Base-by-base conservation (phyloP, 2,888 invertebrate species). In the Melangyna quadrimaculata region DNA sequence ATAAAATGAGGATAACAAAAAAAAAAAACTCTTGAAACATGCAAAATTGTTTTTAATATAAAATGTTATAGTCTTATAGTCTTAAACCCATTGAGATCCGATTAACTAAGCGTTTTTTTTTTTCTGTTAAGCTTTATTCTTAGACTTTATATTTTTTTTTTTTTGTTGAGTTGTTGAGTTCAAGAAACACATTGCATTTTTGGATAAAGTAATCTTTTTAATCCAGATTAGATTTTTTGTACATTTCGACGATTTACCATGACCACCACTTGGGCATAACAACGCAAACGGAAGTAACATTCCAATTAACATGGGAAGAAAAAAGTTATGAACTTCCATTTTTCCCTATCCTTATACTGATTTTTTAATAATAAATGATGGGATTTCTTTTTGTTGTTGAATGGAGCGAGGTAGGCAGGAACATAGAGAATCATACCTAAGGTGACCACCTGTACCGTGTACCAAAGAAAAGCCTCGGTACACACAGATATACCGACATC, bases 21-120 rank as follows among this genome's bases (percentile, higher is more conserved):
- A 65, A 27, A n/a, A n/a, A n/a, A n/a, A n/a, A n/a, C n/a, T n/a
- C n/a, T 32, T 32, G 48, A 14, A 51, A 67, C 67, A 67, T 67
- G 32, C 35, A 51, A 48, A 17, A 27, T 45, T 32, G 14, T 51
- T 35, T 32, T 35, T 32, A 65, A 65, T 67, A 48, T 43, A 32
- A 45, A 67, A 67, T 67, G 51, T 22, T 45, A 14, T 45, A 29
- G 27, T 10, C 43, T 63, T 43, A 17, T n/a, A n/a, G n/a, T 6
- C 24, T 43, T 63, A 43, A 73, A 77, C 67, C 24, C 10, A 45
- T 19, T 65, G n/a, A 78, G 70, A 82, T 82, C 78, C 83, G 78
- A 78, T 83, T 83, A 83, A 78, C 65, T 83, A 71, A 14, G 51
- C 12, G n/a, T 8, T 27, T 29, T 32, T 24, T 43, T 29, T 22